Evolutionary conservation across 2,113 vertebrate genomes (phyloP).

Genomic region (Azemiops feae): DNA sequence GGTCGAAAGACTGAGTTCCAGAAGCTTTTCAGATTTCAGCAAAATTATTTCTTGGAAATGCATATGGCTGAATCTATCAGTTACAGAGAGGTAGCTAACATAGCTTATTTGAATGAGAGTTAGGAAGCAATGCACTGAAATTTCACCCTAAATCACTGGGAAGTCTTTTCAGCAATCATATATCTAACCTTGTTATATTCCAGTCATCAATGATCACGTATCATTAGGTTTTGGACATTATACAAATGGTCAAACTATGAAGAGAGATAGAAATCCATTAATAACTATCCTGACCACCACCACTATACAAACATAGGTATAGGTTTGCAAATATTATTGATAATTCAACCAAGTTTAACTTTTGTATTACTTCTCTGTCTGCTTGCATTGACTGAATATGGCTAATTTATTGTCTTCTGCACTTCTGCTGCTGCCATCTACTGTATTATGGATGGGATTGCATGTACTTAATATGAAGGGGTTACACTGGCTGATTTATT

Average conservation of each 20-base stretch:
- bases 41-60: background rate
- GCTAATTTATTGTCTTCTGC: conserved; percentile 59
- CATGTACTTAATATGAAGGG: conserved; percentile 88
- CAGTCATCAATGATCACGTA: background rate
- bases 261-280: background rate
- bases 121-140: too few species aligned
- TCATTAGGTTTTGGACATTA: background rate
- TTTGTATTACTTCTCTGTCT: conserved; percentile 32
- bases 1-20: background rate
- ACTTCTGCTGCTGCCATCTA: conserved; percentile 83
- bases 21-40: background rate
- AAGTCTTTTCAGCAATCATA: background rate
- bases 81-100: background rate
- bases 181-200: background rate
- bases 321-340: background rate
- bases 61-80: background rate
- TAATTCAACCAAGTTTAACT: background rate
- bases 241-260: background rate
- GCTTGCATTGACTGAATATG: conserved; percentile 49
- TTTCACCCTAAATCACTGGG: background rate
- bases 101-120: background rate
- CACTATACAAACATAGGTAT: background rate
- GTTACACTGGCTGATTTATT: conserved; percentile 94
- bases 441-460: conserved; percentile 84
- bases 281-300: background rate